Conservation (phyloP, 2,888 invertebrate species). For the Drosophila anceps region DNA sequence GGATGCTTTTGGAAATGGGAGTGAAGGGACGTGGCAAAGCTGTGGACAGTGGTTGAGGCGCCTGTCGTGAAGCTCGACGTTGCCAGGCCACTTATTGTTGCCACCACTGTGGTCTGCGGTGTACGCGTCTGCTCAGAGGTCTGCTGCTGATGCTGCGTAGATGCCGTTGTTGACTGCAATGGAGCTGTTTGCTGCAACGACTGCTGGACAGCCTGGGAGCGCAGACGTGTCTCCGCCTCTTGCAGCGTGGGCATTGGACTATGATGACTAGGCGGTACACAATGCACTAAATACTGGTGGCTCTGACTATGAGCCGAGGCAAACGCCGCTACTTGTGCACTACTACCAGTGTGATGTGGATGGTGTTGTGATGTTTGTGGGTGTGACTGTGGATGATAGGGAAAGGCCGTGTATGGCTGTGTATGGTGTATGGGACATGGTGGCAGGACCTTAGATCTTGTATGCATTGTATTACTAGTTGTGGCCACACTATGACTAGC, state of each 20-base stretch:
- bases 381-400: conserved; percentile 50
- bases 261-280: conserved; percentile 82
- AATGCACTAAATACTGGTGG: conserved; percentile 84
- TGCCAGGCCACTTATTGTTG: conserved; percentile 26
- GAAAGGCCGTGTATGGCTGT: conserved; percentile 49
- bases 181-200: conserved; percentile 47
- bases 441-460: conserved; percentile 65
- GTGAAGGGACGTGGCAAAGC: conserved; percentile 71
- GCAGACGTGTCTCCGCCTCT: conserved; percentile 77
- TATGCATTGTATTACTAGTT: conserved; percentile 79
- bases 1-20: conserved; percentile 84
- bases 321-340: conserved; percentile 82
- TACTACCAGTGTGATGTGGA: conserved; percentile 70
- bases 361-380: conserved; percentile 31
- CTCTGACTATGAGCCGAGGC: conserved; percentile 83
- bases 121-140: conserved; percentile 24
- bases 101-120: conserved; percentile 7
- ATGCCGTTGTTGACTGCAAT: conserved; percentile 26
- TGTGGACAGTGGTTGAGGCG: conserved; percentile 36
- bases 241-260: conserved; percentile 83
- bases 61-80: conserved; percentile 42
- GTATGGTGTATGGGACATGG: conserved; percentile 66
- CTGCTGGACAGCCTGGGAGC: conserved; percentile 68
- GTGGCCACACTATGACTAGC: conserved; percentile 78
- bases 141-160: conserved; percentile 25